Percentiles rank a stretch among this genome's conserved stretches.
phyloP scores from a whole-genome alignment of 2,113 vertebrate species.

The Hemiscyllium ocellatum region DNA sequence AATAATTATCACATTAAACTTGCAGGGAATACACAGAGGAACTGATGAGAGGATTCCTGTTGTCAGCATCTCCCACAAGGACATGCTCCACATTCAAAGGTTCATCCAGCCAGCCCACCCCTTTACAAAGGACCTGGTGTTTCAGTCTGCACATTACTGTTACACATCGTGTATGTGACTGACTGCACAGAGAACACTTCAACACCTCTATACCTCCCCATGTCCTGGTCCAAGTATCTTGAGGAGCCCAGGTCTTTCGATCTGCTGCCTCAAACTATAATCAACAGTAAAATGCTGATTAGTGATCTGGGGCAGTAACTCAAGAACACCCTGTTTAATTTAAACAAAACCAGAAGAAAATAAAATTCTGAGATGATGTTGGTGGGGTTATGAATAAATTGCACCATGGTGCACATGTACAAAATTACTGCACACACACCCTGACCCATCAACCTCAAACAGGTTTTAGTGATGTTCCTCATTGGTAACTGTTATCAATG shows the following conservation, averaged over 20 bases:
- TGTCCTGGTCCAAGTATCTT: not conserved
- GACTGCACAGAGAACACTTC: not conserved
- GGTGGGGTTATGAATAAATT: no score
- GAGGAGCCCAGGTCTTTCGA: not conserved
- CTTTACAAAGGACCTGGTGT: not conserved
- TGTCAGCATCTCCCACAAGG: no score
- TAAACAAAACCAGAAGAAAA: not conserved
- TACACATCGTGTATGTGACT: not conserved
- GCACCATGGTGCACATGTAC: no score
- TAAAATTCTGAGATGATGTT: not conserved
- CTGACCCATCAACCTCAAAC: not conserved
- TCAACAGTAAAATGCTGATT: not conserved
- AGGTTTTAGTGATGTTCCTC: no score
- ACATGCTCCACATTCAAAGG: no score
- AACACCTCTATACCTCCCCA: not conserved
- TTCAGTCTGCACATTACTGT: not conserved
- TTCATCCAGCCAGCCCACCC: no score
- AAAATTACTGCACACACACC: not conserved
- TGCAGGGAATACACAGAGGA: no score
- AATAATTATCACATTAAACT: no score
- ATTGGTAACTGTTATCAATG: not conserved
- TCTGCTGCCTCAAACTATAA: not conserved
- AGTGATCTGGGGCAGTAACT: not conserved
- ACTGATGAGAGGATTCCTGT: no score
- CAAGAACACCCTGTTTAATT: not conserved